Evolutionary conservation across 1,140 invertebrate species (phyloP).

Genomic region (Calliopsis andreniformis): DNA sequence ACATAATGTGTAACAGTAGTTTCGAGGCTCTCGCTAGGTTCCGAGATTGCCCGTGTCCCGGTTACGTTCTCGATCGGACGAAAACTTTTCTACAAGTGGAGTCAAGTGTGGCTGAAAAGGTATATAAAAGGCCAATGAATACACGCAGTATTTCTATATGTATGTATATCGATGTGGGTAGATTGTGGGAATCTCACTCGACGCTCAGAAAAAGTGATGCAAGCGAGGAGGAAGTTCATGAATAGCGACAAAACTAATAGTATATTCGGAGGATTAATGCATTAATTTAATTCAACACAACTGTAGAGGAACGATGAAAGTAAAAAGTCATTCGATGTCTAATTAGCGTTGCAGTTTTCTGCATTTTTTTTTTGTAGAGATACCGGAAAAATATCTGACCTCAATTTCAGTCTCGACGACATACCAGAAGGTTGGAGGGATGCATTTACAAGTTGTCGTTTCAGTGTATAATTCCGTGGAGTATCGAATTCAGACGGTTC

Average conservation of each 20-base stretch:
- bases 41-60: not conserved
- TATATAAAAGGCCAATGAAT: not conserved
- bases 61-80: not conserved
- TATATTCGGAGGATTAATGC: too few species aligned
- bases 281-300: too few species aligned
- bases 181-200: too few species aligned
- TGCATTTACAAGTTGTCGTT: not conserved
- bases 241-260: too few species aligned
- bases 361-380: too few species aligned
- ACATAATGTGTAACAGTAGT: not conserved
- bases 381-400: too few species aligned
- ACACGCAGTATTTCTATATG: not conserved
- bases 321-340: too few species aligned
- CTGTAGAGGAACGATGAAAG: too few species aligned
- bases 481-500: not conserved
- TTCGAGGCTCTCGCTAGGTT: not conserved
- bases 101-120: not conserved
- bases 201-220: not conserved
- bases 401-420: too few species aligned
- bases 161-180: not conserved
- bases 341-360: too few species aligned
- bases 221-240: too few species aligned
- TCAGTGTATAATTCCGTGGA: not conserved
- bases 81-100: not conserved
- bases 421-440: too few species aligned